Evolutionary conservation across 2,113 vertebrate species (phyloP), one percentile per base, ranked within the genome.

Genomic region (Lamprotornis superbus): DNA sequence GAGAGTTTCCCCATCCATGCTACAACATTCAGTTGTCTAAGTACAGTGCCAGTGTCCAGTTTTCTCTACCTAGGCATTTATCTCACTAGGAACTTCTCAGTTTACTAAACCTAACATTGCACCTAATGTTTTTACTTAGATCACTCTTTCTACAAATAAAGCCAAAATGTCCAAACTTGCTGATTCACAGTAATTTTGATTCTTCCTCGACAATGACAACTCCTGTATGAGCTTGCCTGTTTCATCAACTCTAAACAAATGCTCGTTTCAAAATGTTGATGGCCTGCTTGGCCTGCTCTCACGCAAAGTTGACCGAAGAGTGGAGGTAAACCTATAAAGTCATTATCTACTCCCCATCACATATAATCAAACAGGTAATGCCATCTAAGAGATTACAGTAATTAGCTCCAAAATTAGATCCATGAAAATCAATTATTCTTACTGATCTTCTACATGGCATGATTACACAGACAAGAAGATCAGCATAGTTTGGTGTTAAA

Each of bases 301-400:
- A 65, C 18, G 5, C 0, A 0, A 37, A 74, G 46, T 1, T 82
- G 50, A 69, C 19, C 0, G 0, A 76, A 77, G 40, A 73, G 21
- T 20, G n/a, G 24, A 77, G 59, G 35, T 96, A 87, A 91, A 87
- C 77, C 77, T 44, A 52, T 78, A 52, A 82, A 83, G 67, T 79
- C 56, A 70, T 78, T 87, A 82, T 27, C 15, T 5, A 87, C 83
- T 81, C 23, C 50, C 37, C 76, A 20, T 14, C n/a, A 11, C 33
- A 11, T 33, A 52, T 6, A 78, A 75, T 79, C 74, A 82, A 89
- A 77, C 37, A 79, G 85, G 63, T 71, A 85, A 82, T 68, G 84
- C 44, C 64, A 53, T 22, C 50, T 77, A 65, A 74, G 30, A 78
- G 35, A 84, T 84, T 87, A 94, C 13, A 71, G 44, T 93, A 89